phyloP scores from a whole-genome alignment of 1,140 invertebrate species.

The Drosophila carrolli region DNA sequence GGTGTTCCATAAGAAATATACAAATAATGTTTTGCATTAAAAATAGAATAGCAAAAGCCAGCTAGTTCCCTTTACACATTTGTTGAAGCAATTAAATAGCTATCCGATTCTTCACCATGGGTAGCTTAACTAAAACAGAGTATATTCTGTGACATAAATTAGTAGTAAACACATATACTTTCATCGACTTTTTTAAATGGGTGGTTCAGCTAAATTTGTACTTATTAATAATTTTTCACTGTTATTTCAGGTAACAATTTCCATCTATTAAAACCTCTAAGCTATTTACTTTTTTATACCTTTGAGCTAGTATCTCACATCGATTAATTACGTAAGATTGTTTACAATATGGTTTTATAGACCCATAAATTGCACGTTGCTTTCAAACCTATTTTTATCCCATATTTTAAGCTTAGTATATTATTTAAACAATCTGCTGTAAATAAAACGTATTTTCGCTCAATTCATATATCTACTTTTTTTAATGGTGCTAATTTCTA shows the following conservation, averaged over 20 bases:
- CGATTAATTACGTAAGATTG: not conserved
- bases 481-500: slow-evolving; percentile 52
- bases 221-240: no score
- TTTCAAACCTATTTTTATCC: slow-evolving; percentile 27
- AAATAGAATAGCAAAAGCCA: no score
- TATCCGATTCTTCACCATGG: not conserved
- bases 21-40: no score
- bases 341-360: slow-evolving; percentile 30
- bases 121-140: not conserved
- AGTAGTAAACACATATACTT: no score
- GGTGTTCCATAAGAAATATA: no score
- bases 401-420: slow-evolving; percentile 1
- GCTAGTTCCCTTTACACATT: no score
- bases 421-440: not conserved
- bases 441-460: not conserved
- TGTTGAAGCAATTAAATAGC: no score
- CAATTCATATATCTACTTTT: slow-evolving; percentile 7
- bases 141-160: no score
- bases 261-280: no score
- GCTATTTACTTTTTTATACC: not conserved
- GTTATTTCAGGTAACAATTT: no score
- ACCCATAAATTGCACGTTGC: slow-evolving; percentile 21
- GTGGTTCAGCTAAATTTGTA: no score
- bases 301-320: not conserved
- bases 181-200: no score